Evolutionary conservation across 2,113 vertebrate genomes (phyloP).

Genomic region (Vulpes vulpes): DNA sequence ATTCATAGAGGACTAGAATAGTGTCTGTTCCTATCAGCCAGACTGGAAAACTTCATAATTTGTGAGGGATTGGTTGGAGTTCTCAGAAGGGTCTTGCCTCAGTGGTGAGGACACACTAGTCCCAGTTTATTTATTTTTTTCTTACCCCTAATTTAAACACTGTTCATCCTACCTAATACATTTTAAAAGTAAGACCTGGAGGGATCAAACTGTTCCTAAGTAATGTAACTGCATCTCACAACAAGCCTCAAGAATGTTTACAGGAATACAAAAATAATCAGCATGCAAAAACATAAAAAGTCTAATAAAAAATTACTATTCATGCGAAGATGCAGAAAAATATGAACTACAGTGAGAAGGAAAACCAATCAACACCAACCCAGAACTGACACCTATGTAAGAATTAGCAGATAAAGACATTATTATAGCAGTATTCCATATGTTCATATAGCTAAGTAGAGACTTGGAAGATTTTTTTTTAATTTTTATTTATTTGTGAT

Average conservation of each 20-base stretch:
- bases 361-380: background rate
- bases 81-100: background rate
- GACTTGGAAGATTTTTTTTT: background rate
- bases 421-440: background rate
- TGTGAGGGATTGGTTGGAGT: background rate
- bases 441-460: background rate
- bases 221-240: background rate
- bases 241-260: constrained; percentile 37
- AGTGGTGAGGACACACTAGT: background rate
- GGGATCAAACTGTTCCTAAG: background rate
- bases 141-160: background rate
- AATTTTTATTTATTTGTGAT: background rate
- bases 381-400: background rate
- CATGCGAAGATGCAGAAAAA: background rate
- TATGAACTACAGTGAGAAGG: background rate
- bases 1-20: background rate
- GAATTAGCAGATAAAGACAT: background rate
- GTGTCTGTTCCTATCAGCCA: background rate
- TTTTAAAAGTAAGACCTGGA: background rate
- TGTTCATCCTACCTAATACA: background rate
- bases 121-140: background rate
- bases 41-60: background rate
- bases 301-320: constrained; percentile 8
- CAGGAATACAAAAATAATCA: constrained; percentile 47
- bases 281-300: background rate